Base-by-base conservation (phyloP, 2,113 vertebrate genomes). In the Raphicerus campestris region DNA sequence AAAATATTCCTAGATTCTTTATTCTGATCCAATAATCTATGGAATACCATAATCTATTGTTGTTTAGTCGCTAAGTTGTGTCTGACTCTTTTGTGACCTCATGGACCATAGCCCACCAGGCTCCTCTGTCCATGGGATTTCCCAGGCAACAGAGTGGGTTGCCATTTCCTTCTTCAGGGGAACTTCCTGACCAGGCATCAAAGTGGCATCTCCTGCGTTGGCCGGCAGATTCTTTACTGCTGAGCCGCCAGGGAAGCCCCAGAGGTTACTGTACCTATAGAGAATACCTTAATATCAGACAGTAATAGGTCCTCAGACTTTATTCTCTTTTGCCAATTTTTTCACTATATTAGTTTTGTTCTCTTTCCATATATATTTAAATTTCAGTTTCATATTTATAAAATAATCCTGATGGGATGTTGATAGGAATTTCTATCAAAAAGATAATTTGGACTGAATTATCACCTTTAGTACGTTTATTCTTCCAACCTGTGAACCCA, bases 201-300 rank as follows among this genome's bases (percentile, higher is more conserved):
- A 0, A 39, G 5, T 0, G 0, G n/a, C 0, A 5, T 39, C 66
- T 70, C n/a, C 9, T 73, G n/a, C 5, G 0, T 6, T 22, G n/a
- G 66, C 5, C 2, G 0, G n/a, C 66, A 73, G 66, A 39, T 73
- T 73, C 66, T 73, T 39, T 39, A 39, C 66, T 6, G n/a, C 66
- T 20, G 19, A 73, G n/a, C 66, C 19, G 6, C 66, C 5, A 11
- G 66, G 66, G n/a, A 73, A 73, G 66, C 66, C 66, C 66, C 19
- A 35, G 32, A 35, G n/a, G 17, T 35, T 35, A 70, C n/a, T 35
- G 10, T 22, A 87, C 35, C n/a, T 73, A 6, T 13, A 22, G 2
- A 39, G 66, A 73, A 47, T 84, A 88, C 39, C 15, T 63, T 85
- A 85, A 66, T 58, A 73, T 77, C 75, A 61, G 47, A 66, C 30